These are phyloP conservation scores for Leptura quadrifasciata DNA, from an alignment of 2,888 invertebrate genomes.

Conservation along the genomic window DNA sequence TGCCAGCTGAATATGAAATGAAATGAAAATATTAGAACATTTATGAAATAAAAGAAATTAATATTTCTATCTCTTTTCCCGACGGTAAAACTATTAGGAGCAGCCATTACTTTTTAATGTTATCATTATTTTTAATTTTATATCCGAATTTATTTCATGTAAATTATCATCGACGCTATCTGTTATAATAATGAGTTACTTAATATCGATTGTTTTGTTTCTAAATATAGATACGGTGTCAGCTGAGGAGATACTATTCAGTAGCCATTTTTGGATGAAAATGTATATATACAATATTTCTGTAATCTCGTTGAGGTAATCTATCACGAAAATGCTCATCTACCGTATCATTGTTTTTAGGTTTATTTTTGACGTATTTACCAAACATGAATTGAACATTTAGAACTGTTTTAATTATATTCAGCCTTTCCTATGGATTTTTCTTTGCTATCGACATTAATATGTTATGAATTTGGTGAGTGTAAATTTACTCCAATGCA, in stretches of 20 bases:
- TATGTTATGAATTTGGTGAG: no score
- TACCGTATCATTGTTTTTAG: no score
- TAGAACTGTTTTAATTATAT: no score
- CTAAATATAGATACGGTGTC: not conserved
- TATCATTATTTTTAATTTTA: not conserved
- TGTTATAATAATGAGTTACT: not conserved
- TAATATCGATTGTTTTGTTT: not conserved
- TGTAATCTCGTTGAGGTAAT: no score
- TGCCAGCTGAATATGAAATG: not conserved
- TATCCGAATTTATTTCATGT: not conserved
- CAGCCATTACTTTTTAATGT: not conserved
- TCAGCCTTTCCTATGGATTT: no score
- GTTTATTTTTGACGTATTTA: no score
- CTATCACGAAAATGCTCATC: no score
- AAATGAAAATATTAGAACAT: not conserved
- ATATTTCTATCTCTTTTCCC: not conserved
- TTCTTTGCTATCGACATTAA: no score
- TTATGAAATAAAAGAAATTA: not conserved
- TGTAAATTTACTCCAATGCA: no score
- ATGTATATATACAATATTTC: not conserved
- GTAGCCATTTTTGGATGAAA: not conserved
- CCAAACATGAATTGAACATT: no score
- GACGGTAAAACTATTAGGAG: not conserved
- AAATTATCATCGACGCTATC: not conserved
- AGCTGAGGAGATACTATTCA: not conserved